A percentile compares a stretch with the other conserved stretches of the same genome.
phyloP scores from a whole-genome alignment of 2,797 vertebrate genomes.

The Orientallactaga sibirica region DNA sequence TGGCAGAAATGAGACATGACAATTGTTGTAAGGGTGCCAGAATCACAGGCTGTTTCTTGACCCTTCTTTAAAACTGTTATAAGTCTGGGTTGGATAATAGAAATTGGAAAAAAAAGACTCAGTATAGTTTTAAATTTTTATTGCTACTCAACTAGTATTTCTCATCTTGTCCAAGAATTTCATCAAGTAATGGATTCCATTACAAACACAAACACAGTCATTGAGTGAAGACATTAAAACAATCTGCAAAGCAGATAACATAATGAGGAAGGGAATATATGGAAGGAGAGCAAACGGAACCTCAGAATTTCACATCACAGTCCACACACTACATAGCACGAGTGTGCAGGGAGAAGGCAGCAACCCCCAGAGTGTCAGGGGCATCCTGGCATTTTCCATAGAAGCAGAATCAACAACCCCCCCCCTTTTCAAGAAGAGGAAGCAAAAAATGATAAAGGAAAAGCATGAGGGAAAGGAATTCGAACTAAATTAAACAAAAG shows the following conservation, averaged over 20 bases:
- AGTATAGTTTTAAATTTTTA: constrained; percentile 51
- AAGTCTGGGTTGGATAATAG: background rate
- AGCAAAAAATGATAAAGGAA: constrained; percentile 42
- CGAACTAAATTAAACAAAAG: constrained; percentile 8
- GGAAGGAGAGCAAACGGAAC: background rate
- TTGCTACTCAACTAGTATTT: constrained; percentile 50
- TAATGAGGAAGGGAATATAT: background rate
- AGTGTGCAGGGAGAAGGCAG: background rate
- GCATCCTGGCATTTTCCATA: background rate
- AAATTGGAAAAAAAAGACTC: background rate
- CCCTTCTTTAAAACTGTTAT: background rate
- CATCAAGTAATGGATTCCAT: background rate
- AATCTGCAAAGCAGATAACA: background rate
- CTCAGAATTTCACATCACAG: background rate
- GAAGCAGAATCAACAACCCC: background rate
- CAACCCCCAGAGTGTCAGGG: background rate
- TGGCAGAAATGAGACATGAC: background rate
- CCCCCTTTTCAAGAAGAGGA: constrained; percentile 30
- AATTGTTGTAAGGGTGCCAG: background rate
- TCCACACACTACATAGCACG: background rate
- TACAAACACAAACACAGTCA: constrained; percentile 30
- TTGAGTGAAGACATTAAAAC: background rate
- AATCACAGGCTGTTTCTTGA: background rate
- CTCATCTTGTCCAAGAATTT: constrained; percentile 38
- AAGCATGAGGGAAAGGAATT: background rate